Evolutionary conservation across 2,797 vertebrate genomes (phyloP).

Genomic region (Odontamblyopus rebecca): DNA sequence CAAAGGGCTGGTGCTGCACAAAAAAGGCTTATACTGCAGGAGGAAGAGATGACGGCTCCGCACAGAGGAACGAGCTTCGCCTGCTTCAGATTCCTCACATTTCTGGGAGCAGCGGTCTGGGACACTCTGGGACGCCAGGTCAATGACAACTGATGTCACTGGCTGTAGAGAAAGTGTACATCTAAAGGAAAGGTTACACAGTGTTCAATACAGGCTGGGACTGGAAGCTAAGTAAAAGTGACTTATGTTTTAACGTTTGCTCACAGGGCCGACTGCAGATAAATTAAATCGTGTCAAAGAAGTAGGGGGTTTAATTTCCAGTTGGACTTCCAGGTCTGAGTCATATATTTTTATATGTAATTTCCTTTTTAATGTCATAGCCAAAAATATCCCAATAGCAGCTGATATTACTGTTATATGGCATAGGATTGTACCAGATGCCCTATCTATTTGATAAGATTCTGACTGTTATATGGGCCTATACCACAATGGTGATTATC

Average conservation of each 20-base stretch:
- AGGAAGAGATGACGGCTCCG: neutral
- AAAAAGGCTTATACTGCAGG: conserved; percentile 8
- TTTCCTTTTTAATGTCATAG: too few species aligned
- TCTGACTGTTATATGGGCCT: neutral
- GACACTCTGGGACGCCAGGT: neutral
- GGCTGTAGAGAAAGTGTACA: neutral
- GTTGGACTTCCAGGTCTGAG: neutral
- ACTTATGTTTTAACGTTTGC: neutral
- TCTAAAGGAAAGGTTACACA: conserved; percentile 3
- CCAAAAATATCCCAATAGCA: too few species aligned
- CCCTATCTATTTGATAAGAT: neutral
- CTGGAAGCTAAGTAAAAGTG: neutral
- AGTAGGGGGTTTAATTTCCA: neutral
- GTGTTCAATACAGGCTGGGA: conserved; percentile 36
- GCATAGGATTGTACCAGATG: neutral
- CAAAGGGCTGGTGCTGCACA: conserved; percentile 15
- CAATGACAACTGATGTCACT: conserved; percentile 15
- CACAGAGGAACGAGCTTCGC: neutral
- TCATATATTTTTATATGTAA: too few species aligned
- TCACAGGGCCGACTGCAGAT: neutral
- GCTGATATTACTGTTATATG: neutral
- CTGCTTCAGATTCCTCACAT: conserved; percentile 5
- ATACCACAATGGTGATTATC: too few species aligned
- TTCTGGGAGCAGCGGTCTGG: neutral
- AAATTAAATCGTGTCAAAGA: neutral